Conservation (phyloP, 2,888 invertebrate species). For the Sclerodermus sp. region DNA sequence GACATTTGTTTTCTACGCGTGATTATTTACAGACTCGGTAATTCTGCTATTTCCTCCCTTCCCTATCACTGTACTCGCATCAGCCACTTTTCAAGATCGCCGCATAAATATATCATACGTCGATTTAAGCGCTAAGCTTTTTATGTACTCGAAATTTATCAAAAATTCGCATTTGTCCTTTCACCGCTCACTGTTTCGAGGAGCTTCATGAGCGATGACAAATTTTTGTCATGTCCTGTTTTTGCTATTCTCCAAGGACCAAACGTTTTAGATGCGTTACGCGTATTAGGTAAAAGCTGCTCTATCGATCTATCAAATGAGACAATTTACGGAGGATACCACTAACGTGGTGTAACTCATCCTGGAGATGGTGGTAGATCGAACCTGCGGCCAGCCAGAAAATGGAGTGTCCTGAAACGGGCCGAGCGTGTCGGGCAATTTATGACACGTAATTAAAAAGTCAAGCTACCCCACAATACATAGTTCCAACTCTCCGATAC, state of each 20-base stretch:
- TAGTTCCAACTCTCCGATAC: slow-evolving; percentile 29
- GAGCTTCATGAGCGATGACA: too few species aligned
- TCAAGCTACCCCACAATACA: slow-evolving; percentile 35
- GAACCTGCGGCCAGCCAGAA: slow-evolving; percentile 50
- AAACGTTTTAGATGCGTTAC: too few species aligned
- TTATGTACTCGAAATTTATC: too few species aligned
- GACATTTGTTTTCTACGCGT: slow-evolving; percentile 19
- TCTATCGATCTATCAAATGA: slow-evolving; percentile 40
- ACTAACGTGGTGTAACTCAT: slow-evolving; percentile 25
- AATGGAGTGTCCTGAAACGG: slow-evolving; percentile 48
- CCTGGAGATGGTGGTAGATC: slow-evolving; percentile 40
- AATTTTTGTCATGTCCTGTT: background rate
- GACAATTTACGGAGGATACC: slow-evolving; percentile 41
- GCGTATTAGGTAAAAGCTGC: too few species aligned
- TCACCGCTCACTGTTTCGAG: too few species aligned
- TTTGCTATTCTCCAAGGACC: background rate
- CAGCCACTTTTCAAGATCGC: too few species aligned
- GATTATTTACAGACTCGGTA: slow-evolving; percentile 17
- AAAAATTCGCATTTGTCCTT: too few species aligned
- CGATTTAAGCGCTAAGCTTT: too few species aligned
- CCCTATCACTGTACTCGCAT: too few species aligned
- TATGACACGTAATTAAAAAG: slow-evolving; percentile 54
- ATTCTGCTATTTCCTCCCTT: too few species aligned
- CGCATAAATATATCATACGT: too few species aligned
- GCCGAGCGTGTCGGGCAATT: slow-evolving; percentile 49